Percentiles rank a stretch among this genome's conserved stretches.
These are phyloP conservation scores for Belgica antarctica DNA, from an alignment of 2,888 invertebrate genomes.

Conservation along the genomic window DNA sequence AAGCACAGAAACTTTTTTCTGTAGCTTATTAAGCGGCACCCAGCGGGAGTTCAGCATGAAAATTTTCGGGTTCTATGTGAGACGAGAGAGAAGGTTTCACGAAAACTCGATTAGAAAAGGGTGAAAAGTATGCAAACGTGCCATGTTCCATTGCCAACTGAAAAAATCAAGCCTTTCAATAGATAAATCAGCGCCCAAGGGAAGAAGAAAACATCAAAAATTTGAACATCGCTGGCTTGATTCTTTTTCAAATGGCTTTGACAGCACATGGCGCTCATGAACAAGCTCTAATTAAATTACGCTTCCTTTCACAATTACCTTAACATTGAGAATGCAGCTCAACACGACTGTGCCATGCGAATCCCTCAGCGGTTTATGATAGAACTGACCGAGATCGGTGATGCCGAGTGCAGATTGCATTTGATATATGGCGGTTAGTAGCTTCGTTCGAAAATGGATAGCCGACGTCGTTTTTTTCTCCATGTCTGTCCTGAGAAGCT, in stretches of 20 bases:
- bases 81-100: not conserved
- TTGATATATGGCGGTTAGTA: constrained; percentile 87
- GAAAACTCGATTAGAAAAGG: too few relatives aligned
- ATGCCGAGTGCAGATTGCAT: constrained; percentile 90
- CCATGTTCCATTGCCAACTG: too few relatives aligned
- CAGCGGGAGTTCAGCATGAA: constrained; percentile 85
- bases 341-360: constrained; percentile 87
- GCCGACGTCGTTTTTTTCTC: constrained; percentile 74
- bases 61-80: constrained; percentile 62
- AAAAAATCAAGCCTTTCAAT: too few relatives aligned
- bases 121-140: too few relatives aligned
- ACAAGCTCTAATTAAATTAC: too few relatives aligned
- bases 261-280: too few relatives aligned
- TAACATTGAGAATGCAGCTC: constrained; percentile 73
- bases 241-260: too few relatives aligned
- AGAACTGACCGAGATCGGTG: constrained; percentile 91
- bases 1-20: constrained; percentile 72
- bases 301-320: too few relatives aligned
- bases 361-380: constrained; percentile 86
- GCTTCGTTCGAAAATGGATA: constrained; percentile 87
- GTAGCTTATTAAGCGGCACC: constrained; percentile 82
- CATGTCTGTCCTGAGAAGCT: constrained; percentile 87
- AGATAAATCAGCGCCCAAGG: too few relatives aligned
- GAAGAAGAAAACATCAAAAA: too few relatives aligned
- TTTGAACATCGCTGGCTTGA: too few relatives aligned